These are phyloP conservation scores for Eupithecia inturbata DNA, from an alignment of 2,888 invertebrate genomes.

Conservation along the genomic window DNA sequence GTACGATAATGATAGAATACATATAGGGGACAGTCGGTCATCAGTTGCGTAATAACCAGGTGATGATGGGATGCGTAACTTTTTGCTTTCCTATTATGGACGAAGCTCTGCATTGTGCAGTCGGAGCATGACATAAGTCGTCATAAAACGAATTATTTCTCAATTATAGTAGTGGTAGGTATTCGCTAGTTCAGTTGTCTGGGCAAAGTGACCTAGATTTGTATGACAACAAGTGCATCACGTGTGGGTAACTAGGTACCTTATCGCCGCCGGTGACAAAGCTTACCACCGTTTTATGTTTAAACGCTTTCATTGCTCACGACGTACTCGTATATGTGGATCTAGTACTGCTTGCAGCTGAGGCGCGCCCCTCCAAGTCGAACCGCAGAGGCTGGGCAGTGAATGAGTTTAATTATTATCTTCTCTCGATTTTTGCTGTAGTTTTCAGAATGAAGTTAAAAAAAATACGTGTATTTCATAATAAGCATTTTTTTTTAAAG, in stretches of 20 bases:
- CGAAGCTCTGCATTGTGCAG: not conserved
- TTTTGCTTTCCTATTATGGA: slow-evolving; percentile 1
- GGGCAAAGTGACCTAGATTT: not conserved
- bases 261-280: not conserved
- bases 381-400: no score
- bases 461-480: no score
- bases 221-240: not conserved
- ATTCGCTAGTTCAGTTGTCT: not conserved
- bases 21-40: not conserved
- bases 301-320: no score
- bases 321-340: no score
- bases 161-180: not conserved
- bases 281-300: not conserved
- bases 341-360: no score
- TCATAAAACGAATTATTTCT: not conserved
- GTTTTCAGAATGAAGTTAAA: no score
- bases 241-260: not conserved
- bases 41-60: not conserved
- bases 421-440: no score
- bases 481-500: no score
- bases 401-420: no score
- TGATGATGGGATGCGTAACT: not conserved
- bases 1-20: not conserved
- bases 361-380: no score
- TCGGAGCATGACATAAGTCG: not conserved